Evolutionary conservation across 2,888 invertebrate species (phyloP), one percentile per base, ranked within the genome.

Genomic region (Drosophila heteroneura): DNA sequence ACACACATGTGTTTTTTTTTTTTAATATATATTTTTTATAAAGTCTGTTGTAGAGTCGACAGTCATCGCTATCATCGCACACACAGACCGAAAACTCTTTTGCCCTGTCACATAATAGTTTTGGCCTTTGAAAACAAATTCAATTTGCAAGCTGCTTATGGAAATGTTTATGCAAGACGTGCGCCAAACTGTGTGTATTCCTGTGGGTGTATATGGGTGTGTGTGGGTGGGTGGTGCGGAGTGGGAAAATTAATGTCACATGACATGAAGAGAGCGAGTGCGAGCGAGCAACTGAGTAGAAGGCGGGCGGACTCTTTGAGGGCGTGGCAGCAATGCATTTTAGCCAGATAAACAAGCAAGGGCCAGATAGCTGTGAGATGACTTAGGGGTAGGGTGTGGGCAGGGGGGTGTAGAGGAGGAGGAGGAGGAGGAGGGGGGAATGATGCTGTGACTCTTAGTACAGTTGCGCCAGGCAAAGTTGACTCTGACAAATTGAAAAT

Each of bases 51-150:
- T 57, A 16, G 57, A 16, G 64, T 19, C 14, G 10, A 16, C 16
- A 47, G 47, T 47, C 37, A 57, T 26, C 47, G 69, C 58, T 72
- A 64, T 68, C 67, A 49, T 52, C 33, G 54, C 37, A 41, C 32
- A 12, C 58, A 37, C 44, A 58, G 51, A 39, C 19, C 35, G 49
- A n/a, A 56, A 77, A 74, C 81, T 81, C 84, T 81, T 76, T 83
- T 74, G 69, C 61, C 49, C 49, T 65, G 39, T 65, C 82, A 71
- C 70, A 86, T 89, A 86, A 89, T 89, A 86, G 85, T 86, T 86
- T 89, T 89, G 89, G 88, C 85, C 89, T 86, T 87, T 87, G 85
- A 87, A 87, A 87, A 86, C 89, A 87, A 86, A 86, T 86, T 86
- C 88, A 86, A 86, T 86, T 87, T 86, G 77, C 76, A 85, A 87